phyloP scores from a whole-genome alignment of 1,140 invertebrate species.

The Paracyclopina nana region DNA sequence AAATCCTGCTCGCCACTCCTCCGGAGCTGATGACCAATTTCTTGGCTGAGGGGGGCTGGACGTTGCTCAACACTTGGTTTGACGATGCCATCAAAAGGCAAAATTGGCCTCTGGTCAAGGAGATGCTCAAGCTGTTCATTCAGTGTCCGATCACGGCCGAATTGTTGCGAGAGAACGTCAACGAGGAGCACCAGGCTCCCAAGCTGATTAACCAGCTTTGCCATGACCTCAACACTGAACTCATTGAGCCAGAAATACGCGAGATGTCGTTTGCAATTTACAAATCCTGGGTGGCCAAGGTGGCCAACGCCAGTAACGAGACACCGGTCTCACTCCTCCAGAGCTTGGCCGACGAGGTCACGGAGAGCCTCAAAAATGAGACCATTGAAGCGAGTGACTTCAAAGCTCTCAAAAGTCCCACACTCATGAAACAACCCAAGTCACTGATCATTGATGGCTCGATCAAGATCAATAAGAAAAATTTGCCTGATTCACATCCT shows the following conservation, averaged over 20 bases:
- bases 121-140: slow-evolving; percentile 5
- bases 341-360: slow-evolving; percentile 10
- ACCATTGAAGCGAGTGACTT: neutral
- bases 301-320: neutral
- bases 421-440: neutral
- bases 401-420: neutral
- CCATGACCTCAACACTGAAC: neutral
- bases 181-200: slow-evolving; percentile 8
- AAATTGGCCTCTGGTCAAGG: slow-evolving; percentile 5
- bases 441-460: no score
- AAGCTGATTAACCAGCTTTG: slow-evolving; percentile 12
- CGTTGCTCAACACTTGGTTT: slow-evolving; percentile 12
- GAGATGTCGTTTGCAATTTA: neutral
- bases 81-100: slow-evolving; percentile 2
- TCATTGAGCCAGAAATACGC: neutral
- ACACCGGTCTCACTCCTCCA: slow-evolving; percentile 1
- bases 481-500: no score
- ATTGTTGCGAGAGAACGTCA: slow-evolving; percentile 2
- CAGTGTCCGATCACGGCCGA: slow-evolving; percentile 10
- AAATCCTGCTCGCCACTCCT: slow-evolving; percentile 11
- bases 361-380: slow-evolving; percentile 7
- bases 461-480: neutral
- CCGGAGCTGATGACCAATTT: slow-evolving; percentile 7
- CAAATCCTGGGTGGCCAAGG: neutral
- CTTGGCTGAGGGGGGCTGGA: slow-evolving; percentile 7